phyloP scores from a whole-genome alignment of 2,888 invertebrate species.

The Perithous albicinctus region DNA sequence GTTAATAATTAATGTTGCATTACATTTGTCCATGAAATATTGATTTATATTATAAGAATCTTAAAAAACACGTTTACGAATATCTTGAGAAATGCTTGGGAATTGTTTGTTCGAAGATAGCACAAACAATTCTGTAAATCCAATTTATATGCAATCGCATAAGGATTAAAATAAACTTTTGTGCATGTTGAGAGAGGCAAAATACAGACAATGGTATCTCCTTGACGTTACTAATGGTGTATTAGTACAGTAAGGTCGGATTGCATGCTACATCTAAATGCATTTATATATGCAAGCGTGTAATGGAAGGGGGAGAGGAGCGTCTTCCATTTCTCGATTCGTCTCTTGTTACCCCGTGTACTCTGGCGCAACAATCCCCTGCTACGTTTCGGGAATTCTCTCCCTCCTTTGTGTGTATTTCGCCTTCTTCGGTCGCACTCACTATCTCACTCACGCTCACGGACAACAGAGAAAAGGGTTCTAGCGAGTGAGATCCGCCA shows the following conservation, averaged over 20 bases:
- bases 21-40: not conserved
- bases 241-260: conserved; percentile 34
- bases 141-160: conserved; percentile 20
- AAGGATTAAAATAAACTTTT: not conserved
- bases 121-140: not conserved
- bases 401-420: conserved; percentile 26
- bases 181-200: not conserved
- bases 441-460: conserved; percentile 53
- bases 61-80: not conserved
- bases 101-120: not conserved
- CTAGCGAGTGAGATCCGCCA: conserved; percentile 77
- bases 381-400: conserved; percentile 59
- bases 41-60: not conserved
- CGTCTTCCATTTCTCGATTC: conserved; percentile 55
- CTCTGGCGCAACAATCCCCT: conserved; percentile 44
- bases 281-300: conserved; percentile 19
- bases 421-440: conserved; percentile 12
- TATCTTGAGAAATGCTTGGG: not conserved
- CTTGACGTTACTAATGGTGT: conserved; percentile 25
- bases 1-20: too few species aligned
- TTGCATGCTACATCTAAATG: conserved; percentile 24
- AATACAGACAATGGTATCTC: conserved; percentile 1
- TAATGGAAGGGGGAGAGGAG: conserved; percentile 30
- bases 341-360: conserved; percentile 44
- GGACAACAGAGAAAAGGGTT: conserved; percentile 56